phyloP scores from a whole-genome alignment of 1,140 invertebrate species.

The Aphaenogaster rudis region DNA sequence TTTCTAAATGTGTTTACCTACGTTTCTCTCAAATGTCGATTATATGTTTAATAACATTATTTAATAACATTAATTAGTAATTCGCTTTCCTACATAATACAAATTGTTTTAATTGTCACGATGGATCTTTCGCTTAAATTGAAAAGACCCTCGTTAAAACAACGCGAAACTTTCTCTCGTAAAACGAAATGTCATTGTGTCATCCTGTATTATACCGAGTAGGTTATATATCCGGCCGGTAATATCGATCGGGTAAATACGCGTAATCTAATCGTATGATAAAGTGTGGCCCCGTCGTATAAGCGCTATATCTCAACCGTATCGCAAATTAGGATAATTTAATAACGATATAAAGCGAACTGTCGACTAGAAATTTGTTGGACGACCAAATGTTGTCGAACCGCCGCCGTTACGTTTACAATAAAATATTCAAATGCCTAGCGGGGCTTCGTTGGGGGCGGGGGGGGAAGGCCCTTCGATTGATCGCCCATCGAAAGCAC shows the following conservation, averaged over 20 bases:
- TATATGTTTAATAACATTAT: slow-evolving; percentile 9
- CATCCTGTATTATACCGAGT: background rate
- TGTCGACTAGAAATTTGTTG: slow-evolving; percentile 11
- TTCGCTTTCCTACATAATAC: background rate
- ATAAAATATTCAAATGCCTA: slow-evolving; percentile 54
- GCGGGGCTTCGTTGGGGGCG: slow-evolving; percentile 1
- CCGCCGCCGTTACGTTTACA: slow-evolving; percentile 17
- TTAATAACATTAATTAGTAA: slow-evolving; percentile 12
- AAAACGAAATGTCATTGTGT: slow-evolving; percentile 8
- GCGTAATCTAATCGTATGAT: slow-evolving; percentile 53
- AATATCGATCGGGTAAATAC: slow-evolving; percentile 46
- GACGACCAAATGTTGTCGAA: background rate
- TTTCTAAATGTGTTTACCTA: background rate
- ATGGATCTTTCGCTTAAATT: background rate
- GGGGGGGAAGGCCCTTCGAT: slow-evolving; percentile 1
- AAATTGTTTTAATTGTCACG: slow-evolving; percentile 17
- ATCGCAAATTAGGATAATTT: slow-evolving; percentile 38
- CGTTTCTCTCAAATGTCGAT: background rate
- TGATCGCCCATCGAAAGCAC: slow-evolving; percentile 54
- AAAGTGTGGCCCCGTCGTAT: background rate
- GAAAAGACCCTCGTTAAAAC: background rate
- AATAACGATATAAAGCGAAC: background rate
- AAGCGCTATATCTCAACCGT: background rate
- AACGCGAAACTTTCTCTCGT: background rate
- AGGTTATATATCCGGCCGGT: background rate